A percentile compares a stretch with the other conserved stretches of the same genome.
Evolutionary conservation across 1,140 invertebrate genomes (phyloP).

Genomic region (Lepidostoma basale): DNA sequence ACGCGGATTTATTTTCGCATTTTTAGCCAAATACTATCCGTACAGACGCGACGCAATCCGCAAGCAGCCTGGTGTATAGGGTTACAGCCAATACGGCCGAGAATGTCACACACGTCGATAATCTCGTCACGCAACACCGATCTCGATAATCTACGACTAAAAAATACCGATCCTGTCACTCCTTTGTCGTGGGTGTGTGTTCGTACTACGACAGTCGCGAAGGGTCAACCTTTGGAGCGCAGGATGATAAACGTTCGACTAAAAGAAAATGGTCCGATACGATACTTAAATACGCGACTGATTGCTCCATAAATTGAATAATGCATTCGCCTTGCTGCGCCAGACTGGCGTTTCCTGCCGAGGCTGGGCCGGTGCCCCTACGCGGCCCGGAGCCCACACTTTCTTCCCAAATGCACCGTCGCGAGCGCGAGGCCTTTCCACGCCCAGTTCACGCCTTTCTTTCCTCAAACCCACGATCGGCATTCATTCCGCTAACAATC

Average conservation of each 20-base stretch:
- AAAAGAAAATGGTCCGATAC: neutral
- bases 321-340: neutral
- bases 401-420: slow-evolving; percentile 1
- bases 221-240: slow-evolving; percentile 5
- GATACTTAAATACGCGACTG: slow-evolving; percentile 9
- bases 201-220: neutral
- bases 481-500: neutral
- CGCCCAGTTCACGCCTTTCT: slow-evolving; percentile 4
- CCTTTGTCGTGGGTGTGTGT: too few species aligned
- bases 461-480: slow-evolving; percentile 5
- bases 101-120: slow-evolving; percentile 31
- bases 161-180: slow-evolving; percentile 6
- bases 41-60: slow-evolving; percentile 32
- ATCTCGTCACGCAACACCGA: slow-evolving; percentile 25
- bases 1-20: slow-evolving; percentile 43
- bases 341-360: slow-evolving; percentile 6
- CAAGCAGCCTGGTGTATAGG: slow-evolving; percentile 37
- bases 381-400: slow-evolving; percentile 18
- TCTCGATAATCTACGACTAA: neutral
- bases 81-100: slow-evolving; percentile 38
- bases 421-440: neutral
- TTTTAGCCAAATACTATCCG: slow-evolving; percentile 45
- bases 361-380: slow-evolving; percentile 7
- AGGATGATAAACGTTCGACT: neutral
- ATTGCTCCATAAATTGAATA: slow-evolving; percentile 13